phyloP scores from a whole-genome alignment of 1,140 invertebrate genomes.

The Conus betulinus region DNA sequence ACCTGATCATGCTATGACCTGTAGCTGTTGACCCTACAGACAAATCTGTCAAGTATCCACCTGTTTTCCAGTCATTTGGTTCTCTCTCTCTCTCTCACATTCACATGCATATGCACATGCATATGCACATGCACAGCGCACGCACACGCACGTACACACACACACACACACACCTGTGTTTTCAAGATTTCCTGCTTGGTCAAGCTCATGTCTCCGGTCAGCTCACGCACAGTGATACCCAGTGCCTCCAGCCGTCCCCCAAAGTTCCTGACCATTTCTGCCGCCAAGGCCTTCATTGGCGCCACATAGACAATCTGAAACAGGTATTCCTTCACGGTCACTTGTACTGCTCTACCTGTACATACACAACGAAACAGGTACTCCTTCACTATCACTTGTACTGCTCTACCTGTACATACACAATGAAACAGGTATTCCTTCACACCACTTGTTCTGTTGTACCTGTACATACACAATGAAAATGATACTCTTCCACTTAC shows the following conservation, averaged over 20 bases:
- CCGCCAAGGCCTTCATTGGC: constrained; percentile 99
- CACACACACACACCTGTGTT: constrained; percentile 83
- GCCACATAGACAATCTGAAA: constrained; percentile 96
- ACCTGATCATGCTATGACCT: too few relatives aligned
- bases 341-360: too few relatives aligned
- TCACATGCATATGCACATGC: background rate
- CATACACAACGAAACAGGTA: too few relatives aligned
- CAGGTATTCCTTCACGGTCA: background rate
- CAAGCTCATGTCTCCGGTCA: constrained; percentile 99
- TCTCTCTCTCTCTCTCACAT: background rate
- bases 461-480: too few relatives aligned
- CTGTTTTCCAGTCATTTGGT: too few relatives aligned
- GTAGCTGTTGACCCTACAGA: too few relatives aligned
- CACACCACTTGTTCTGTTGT: too few relatives aligned
- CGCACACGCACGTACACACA: background rate
- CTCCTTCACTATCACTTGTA: too few relatives aligned
- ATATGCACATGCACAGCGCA: background rate
- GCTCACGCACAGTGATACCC: constrained; percentile 90
- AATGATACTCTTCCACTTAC: too few relatives aligned
- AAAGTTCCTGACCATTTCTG: constrained; percentile 98
- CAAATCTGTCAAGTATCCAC: too few relatives aligned
- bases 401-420: too few relatives aligned
- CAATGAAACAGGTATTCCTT: too few relatives aligned
- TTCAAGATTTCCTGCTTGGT: constrained; percentile 95
- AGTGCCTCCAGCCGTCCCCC: constrained; percentile 85